Percentiles rank a stretch among this genome's conserved stretches.
Conservation (phyloP, 1,140 invertebrate species). For the Phocides pigmalion region DNA sequence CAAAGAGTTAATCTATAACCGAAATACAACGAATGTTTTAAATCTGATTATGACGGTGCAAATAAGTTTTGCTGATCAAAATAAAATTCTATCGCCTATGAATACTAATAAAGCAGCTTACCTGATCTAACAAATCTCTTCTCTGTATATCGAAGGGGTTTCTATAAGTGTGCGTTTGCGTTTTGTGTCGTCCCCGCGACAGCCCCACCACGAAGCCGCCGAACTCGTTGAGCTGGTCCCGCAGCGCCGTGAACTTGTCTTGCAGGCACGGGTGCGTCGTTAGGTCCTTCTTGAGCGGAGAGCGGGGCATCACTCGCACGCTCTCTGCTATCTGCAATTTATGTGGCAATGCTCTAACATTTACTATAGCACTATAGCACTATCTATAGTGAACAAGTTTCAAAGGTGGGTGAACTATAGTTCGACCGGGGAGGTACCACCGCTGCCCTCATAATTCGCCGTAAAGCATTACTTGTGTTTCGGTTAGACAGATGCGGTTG, state of each 20-base stretch:
- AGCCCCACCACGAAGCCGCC: conserved; percentile 92
- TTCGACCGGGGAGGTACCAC: no score
- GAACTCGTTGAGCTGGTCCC: conserved; percentile 94
- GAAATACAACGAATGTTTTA: no score
- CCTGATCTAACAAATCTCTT: conserved; percentile 94
- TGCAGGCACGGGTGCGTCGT: conserved; percentile 91
- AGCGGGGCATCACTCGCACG: conserved; percentile 88
- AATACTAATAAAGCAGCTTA: conserved; percentile 37
- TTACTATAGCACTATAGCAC: no score
- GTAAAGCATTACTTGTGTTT: no score
- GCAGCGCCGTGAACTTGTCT: conserved; percentile 91
- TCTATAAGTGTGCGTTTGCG: conserved; percentile 91
- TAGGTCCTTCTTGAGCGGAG: conserved; percentile 89
- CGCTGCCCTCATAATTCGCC: no score
- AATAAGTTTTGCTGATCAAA: no score
- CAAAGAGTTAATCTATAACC: no score
- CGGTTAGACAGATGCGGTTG: no score
- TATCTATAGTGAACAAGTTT: no score
- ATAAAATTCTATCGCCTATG: neutral
- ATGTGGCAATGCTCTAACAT: no score
- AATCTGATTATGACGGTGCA: no score
- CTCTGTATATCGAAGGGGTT: conserved; percentile 98
- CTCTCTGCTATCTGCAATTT: conserved; percentile 86
- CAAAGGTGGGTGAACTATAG: no score
- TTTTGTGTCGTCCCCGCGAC: conserved; percentile 84